Evolutionary conservation across 2,888 invertebrate genomes (phyloP), one percentile per base, ranked within the genome.

Genomic region (Acleris emargana): DNA sequence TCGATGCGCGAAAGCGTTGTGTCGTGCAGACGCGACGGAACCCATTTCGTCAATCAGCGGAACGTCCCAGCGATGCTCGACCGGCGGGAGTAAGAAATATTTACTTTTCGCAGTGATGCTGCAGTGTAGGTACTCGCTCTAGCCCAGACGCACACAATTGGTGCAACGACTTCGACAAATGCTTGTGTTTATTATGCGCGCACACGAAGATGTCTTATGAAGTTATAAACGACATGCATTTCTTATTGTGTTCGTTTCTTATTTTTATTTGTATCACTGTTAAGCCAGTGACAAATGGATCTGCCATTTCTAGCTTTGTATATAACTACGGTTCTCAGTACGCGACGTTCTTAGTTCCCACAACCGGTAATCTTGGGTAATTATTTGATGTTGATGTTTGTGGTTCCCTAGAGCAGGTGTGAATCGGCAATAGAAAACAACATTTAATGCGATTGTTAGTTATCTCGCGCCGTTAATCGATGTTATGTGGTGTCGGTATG

Each of bases 41-140:
- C 78, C 75, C 78, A 76, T 86, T 84, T 78, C 83, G 80, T 87
- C 86, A 86, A 88, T 88, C 88, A 82, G 76, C 76, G 75, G 76
- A 77, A 81, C 77, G 78, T 78, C 77, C 78, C 79, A 83, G 79
- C 78, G 73, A 73, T 72, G 71, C 71, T 74, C 62, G 71, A 72
- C 78, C 80, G 80, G 76, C 67, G 69, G 72, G 79, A 80, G 80
- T 84, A 83, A 84, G 80, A 83, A 83, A 88, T 67, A 85, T 86
- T 87, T 86, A 82, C 80, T 82, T 79, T 83, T 82, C 79, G 79
- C 82, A 79, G 78, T 84, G 77, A 78, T 81, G 79, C 82, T 83
- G 84, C 83, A 85, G 77, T 83, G 84, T 84, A 85, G 77, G 82
- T 83, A 83, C 82, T 80, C 80, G 72, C 68, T 80, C 75, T 79